Evolutionary conservation across 2,113 vertebrate species (phyloP), one percentile per base, ranked within the genome.

Genomic region (Microtus richardsoni): DNA sequence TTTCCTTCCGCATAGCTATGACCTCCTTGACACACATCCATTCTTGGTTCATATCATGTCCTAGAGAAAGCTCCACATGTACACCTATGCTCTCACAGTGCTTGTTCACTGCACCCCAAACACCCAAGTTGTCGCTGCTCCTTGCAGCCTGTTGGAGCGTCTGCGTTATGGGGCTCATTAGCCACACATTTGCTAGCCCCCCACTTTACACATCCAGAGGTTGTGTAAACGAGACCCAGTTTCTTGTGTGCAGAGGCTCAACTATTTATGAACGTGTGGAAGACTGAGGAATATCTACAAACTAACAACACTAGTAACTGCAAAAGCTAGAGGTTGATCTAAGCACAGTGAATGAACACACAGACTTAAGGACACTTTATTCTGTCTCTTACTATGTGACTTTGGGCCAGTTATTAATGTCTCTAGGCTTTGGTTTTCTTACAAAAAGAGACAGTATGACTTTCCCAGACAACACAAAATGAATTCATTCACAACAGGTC

Each of bases 11-110:
- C 16, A 5, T 7, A 26, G 71, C 58, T 3, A 24, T 30, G 28
- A 39, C 62, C 49, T 68, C 54, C 49, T 68, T 11, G 5, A 52
- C 5, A 28, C 12, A 24, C 7, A 14, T 17, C 7, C 36, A 66
- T 44, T 41, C 21, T 36, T 36, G 41, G 41, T 26, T 49, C 0
- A 0, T 24, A 66, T 47, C 0, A 0, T 9, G 28, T 4, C 73
- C 44, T 5, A 21, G 60, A n/a, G 49, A 78, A 68, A 83, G 36
- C 58, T 28, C 2, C 7, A 0, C 0, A 16, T 2, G 21, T 64
- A 22, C 12, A 28, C 39, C 85, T 41, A 49, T 26, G 14, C 64
- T 16, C 66, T 77, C 16, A 24, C 88, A 83, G 44, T 26, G 33
- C 3, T 39, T 5, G 9, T 7, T 47, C 52, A 71, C 24, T 5